A percentile compares a stretch with the other conserved stretches of the same genome.
Evolutionary conservation across 2,113 vertebrate genomes (phyloP).

Genomic region (Actenoides lindsayi): DNA sequence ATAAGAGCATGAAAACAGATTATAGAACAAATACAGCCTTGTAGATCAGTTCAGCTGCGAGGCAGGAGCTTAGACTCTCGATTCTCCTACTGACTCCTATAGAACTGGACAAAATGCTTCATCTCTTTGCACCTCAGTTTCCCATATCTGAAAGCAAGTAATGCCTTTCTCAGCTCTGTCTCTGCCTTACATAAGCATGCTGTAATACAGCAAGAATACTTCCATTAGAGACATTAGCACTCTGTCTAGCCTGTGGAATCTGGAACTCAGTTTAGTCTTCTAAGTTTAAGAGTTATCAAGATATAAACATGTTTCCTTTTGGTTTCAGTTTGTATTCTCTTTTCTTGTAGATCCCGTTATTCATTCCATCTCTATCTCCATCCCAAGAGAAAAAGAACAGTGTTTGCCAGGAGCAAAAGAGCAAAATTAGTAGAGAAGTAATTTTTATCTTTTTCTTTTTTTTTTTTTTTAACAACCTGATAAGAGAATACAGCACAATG

Average conservation of each 20-base stretch:
- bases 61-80: background rate
- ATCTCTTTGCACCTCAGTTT: background rate
- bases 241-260: background rate
- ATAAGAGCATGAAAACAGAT: slow-evolving; percentile 47
- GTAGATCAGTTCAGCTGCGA: background rate
- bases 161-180: background rate
- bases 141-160: background rate
- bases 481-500: background rate
- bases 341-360: background rate
- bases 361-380: background rate
- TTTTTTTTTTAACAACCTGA: background rate
- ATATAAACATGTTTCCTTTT: background rate
- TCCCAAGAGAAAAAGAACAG: background rate
- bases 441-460: background rate
- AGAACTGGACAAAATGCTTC: background rate
- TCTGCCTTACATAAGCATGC: background rate
- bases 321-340: background rate
- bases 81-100: background rate
- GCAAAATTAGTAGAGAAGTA: background rate
- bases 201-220: background rate
- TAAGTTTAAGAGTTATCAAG: background rate
- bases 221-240: background rate
- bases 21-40: background rate
- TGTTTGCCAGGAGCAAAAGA: background rate
- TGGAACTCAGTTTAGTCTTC: background rate